Conservation (phyloP, 2,888 invertebrate genomes). For the Ischnura elegans region DNA sequence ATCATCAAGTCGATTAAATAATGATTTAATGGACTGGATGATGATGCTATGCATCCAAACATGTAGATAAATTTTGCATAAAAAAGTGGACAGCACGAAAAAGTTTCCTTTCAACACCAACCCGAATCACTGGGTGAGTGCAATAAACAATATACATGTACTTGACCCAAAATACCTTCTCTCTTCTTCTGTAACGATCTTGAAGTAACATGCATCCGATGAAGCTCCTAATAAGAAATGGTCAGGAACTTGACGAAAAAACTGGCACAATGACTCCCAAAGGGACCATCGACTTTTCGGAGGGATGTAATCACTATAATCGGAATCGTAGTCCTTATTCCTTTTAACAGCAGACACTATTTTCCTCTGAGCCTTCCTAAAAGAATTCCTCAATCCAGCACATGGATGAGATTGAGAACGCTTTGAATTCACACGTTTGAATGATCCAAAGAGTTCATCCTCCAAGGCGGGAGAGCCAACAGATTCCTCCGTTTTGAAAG, state of each 20-base stretch:
- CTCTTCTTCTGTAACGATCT: constrained; percentile 85
- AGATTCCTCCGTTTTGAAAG: not conserved
- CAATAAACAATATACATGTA: no score
- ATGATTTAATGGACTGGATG: no score
- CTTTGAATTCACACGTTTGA: not conserved
- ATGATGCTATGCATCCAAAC: no score
- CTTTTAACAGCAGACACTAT: not conserved
- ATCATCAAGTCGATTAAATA: no score
- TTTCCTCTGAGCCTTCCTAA: not conserved
- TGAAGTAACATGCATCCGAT: constrained; percentile 80
- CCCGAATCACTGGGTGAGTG: no score
- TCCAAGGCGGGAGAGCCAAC: not conserved
- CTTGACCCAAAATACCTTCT: constrained; percentile 80
- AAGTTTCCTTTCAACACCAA: no score
- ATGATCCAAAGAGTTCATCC: not conserved
- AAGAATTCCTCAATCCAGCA: not conserved
- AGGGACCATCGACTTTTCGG: not conserved
- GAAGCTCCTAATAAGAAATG: not conserved
- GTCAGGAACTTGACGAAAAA: not conserved
- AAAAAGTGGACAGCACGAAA: no score
- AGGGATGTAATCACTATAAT: not conserved
- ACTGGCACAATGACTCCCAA: not conserved
- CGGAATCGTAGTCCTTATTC: not conserved
- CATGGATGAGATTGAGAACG: not conserved
- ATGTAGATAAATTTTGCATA: no score